Conservation (phyloP, 2,113 vertebrate species). For the Paraplagusia blochii region DNA sequence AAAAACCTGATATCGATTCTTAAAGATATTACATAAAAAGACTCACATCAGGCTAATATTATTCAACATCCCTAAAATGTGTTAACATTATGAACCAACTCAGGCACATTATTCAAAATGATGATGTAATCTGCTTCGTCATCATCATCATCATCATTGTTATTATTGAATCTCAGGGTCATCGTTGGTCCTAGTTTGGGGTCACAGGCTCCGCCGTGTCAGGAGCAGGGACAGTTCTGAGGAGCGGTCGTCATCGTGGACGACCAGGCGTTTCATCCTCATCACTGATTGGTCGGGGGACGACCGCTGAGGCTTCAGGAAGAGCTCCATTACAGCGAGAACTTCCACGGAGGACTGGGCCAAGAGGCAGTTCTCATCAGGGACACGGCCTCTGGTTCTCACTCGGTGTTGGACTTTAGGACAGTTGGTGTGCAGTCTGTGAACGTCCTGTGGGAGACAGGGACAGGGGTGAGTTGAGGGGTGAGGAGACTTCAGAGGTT, state of each 20-base stretch:
- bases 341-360: slow-evolving; percentile 23
- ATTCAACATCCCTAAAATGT: too few relatives aligned
- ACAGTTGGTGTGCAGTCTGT: slow-evolving; percentile 54
- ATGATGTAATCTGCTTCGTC: slow-evolving; percentile 17
- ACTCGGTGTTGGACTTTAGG: slow-evolving; percentile 54
- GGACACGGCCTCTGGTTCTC: slow-evolving; percentile 11
- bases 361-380: slow-evolving; percentile 15
- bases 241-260: slow-evolving; percentile 20
- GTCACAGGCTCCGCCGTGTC: not conserved
- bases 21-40: too few relatives aligned
- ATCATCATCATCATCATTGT: not conserved
- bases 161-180: slow-evolving; percentile 11
- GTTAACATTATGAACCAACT: slow-evolving; percentile 32
- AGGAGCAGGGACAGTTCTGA: slow-evolving; percentile 13
- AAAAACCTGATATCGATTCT: too few relatives aligned
- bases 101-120: slow-evolving; percentile 43
- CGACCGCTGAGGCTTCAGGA: slow-evolving; percentile 14
- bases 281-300: slow-evolving; percentile 10
- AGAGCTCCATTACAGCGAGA: slow-evolving; percentile 7
- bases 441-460: slow-evolving; percentile 37
- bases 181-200: slow-evolving; percentile 23
- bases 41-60: too few relatives aligned
- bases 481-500: too few relatives aligned
- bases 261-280: slow-evolving; percentile 8
- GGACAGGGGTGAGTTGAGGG: not conserved